Conservation (phyloP, 2,888 invertebrate species). For the Aphodius granarius region DNA sequence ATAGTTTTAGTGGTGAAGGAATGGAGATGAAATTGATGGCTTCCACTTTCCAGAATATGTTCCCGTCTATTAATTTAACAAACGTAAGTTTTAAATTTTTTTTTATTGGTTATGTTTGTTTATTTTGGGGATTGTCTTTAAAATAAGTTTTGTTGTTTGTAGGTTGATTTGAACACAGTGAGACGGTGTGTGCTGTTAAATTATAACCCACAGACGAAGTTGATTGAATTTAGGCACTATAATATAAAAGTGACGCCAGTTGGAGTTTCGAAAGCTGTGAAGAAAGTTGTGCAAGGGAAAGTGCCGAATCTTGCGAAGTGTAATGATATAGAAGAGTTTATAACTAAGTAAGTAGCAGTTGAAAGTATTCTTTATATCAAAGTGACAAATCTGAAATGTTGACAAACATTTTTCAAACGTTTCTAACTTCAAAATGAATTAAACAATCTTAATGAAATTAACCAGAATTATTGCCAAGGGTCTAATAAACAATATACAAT, state of each 20-base stretch:
- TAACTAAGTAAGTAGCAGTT: constrained; percentile 79
- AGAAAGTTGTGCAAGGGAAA: constrained; percentile 89
- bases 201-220: constrained; percentile 80
- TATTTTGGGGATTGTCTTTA: constrained; percentile 17
- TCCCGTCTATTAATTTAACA: constrained; percentile 93
- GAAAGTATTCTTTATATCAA: too few species aligned
- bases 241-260: constrained; percentile 90
- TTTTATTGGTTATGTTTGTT: constrained; percentile 13
- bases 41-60: constrained; percentile 98
- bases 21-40: constrained; percentile 90
- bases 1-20: constrained; percentile 88
- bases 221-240: constrained; percentile 93
- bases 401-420: too few species aligned
- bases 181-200: constrained; percentile 89
- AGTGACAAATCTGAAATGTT: too few species aligned
- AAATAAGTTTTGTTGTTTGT: constrained; percentile 33
- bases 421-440: too few species aligned
- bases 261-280: constrained; percentile 87
- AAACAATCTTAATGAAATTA: too few species aligned
- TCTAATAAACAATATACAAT: too few species aligned
- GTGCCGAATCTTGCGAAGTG: constrained; percentile 87
- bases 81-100: constrained; percentile 61
- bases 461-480: too few species aligned
- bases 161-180: constrained; percentile 86
- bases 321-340: constrained; percentile 84